Base-by-base conservation (phyloP, 1,140 invertebrate species). In the Contarinia nasturtii region DNA sequence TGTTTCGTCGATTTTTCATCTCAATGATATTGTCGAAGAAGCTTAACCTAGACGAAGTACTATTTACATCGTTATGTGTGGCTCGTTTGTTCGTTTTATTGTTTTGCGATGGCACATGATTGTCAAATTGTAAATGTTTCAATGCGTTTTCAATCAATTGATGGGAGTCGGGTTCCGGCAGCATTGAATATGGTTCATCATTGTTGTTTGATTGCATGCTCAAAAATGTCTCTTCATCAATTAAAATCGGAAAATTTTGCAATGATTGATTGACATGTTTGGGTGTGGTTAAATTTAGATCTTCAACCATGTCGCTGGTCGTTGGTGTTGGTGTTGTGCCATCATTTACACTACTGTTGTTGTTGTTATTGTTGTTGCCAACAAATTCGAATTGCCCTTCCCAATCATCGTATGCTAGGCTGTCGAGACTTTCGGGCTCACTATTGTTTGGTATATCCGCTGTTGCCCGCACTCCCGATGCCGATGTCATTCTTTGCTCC, bases 331-430 rank as follows among this genome's bases (percentile, higher is more conserved):
- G 2, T 36, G 27, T 34, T 33, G 5, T 33, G 15, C 56, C 53
- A 21, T 53, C 50, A n/a, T 50, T 51, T 2, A 36, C 48, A 21
- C 51, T 48, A 27, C 10, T 27, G 27, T 27, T 27, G 10, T 27
- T 27, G 27, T 27, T 27, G 27, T 27, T 27, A 15, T 45, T 41
- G 10, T 54, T 51, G 33, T 57, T 54, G 43, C 80, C 80, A 51
- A 82, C 72, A 60, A 86, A 84, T 64, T 84, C 79, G 60, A 86
- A 87, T 67, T 86, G 83, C 41, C 82, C 83, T 58, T 85, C 80
- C 82, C 82, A 86, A 71, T 86, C 76, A 59, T 86, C 83, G 63
- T 82, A 82, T 60, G 84, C 82, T 57, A 85, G 67, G 12, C 17
- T 17, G 50, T 79, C 77, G 49, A 72, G 66, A 53, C 68, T 72